phyloP scores from a whole-genome alignment of 2,797 vertebrate genomes.

The Thaleichthys pacificus region DNA sequence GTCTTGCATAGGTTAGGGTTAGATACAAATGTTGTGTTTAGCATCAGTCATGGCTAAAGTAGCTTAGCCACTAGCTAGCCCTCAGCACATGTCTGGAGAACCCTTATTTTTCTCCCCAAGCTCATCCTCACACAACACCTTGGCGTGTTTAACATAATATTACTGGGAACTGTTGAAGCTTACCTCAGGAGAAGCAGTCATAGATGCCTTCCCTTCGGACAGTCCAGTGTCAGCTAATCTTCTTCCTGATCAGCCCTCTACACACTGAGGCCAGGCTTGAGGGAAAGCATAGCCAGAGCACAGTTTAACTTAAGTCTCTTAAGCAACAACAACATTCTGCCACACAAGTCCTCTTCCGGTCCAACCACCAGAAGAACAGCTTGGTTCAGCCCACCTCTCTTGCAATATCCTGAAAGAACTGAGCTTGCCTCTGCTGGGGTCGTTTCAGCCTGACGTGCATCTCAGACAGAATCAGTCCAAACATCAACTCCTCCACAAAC shows the following conservation, averaged over 20 bases:
- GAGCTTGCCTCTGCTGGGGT: too few species aligned
- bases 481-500: too few species aligned
- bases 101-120: neutral
- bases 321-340: constrained; percentile 43
- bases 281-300: constrained; percentile 17
- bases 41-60: neutral
- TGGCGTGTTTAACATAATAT: too few species aligned
- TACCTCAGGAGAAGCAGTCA: constrained; percentile 35
- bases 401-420: neutral
- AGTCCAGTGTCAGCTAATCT: constrained; percentile 24
- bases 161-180: constrained; percentile 13
- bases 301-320: constrained; percentile 39
- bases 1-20: too few species aligned
- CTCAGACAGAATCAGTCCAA: too few species aligned
- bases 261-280: constrained; percentile 36
- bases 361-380: constrained; percentile 3
- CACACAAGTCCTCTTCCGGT: constrained; percentile 39
- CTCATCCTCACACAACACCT: too few species aligned
- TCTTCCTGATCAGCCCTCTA: constrained; percentile 37
- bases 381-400: neutral
- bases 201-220: constrained; percentile 5
- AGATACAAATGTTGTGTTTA: neutral
- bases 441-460: neutral
- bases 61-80: constrained; percentile 40
- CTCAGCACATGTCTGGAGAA: constrained; percentile 54